Base-by-base conservation (phyloP, 2,797 vertebrate genomes). In the Hippocampus kuda region DNA sequence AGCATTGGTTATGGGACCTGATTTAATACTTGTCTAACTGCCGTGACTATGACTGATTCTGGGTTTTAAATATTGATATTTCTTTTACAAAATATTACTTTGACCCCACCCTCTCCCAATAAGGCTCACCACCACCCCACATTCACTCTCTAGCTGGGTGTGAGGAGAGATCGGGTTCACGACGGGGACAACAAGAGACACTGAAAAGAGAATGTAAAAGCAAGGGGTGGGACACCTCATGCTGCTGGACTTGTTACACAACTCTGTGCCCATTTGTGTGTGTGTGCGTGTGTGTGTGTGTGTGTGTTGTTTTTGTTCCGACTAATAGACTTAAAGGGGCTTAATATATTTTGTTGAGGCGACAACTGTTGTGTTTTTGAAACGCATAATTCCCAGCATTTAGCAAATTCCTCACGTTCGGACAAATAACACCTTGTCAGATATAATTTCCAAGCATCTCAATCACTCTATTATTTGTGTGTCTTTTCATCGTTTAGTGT, bases 341-440 rank as follows among this genome's bases (percentile, higher is more conserved):
- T 75, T 4, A 56, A 75, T 81, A 75, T 77, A 81, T 84, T 84
- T 85, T 78, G 75, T 75, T 72, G 65, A 68, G 54, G 66, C 73
- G 76, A 46, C 79, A 85, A 71, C 81, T 85, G 80, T 76, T 79
- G 68, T 51, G 22, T 53, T 51, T 34, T 72, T 77, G 44, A 68
- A n/a, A 0, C 0, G 5, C 60, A 42, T 67, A 72, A 83, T 82
- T 78, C 64, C 63, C 70, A 20, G 64, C 73, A 76, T 78, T 73
- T 78, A 34, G 66, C 67, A 77, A 20, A 69, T 76, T 70, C 75
- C 41, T 65, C 27, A 20, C 66, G 30, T 22, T 26, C 70, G 65
- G 0, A 77, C 63, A 49, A 63, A 63, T 41, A 41, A 41, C 20
- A n/a, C 20, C 18, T 61, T 41, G 34, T 41, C 59, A 4, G 34